Percentiles rank a stretch among this genome's conserved stretches.
Conservation (phyloP, 2,888 invertebrate genomes). For the Andrena marginata region DNA sequence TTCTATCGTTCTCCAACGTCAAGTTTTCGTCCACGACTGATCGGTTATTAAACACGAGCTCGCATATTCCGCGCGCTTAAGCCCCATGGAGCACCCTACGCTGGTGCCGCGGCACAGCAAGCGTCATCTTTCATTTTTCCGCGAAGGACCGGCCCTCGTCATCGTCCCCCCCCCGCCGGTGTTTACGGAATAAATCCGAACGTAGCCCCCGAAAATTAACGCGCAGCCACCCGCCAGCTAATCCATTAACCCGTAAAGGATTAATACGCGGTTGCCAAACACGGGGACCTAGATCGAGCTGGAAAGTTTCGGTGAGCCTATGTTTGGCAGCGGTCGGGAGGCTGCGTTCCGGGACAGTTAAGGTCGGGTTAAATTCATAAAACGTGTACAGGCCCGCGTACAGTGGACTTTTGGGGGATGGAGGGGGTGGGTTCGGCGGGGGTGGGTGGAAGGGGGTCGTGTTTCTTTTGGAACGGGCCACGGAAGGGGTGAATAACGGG, state of each 20-base stretch:
- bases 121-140: background rate
- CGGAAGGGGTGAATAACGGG: conserved; percentile 57
- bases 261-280: background rate
- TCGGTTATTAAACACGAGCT: no score
- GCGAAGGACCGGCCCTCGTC: background rate
- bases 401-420: background rate
- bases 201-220: background rate
- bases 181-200: background rate
- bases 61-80: no score
- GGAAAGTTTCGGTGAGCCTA: background rate
- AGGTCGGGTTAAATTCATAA: conserved; percentile 56
- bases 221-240: background rate
- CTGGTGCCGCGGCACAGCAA: no score
- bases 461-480: conserved; percentile 44
- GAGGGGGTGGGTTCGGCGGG: background rate
- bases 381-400: conserved; percentile 40
- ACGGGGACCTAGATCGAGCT: background rate
- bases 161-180: background rate
- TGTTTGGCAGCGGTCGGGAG: conserved; percentile 12
- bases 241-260: background rate
- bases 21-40: no score
- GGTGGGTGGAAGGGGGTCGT: conserved; percentile 7
- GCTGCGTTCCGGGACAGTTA: conserved; percentile 21
- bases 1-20: no score
- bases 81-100: no score